Evolutionary conservation across 2,888 invertebrate genomes (phyloP).

Genomic region (Lasioglossum marginatum): DNA sequence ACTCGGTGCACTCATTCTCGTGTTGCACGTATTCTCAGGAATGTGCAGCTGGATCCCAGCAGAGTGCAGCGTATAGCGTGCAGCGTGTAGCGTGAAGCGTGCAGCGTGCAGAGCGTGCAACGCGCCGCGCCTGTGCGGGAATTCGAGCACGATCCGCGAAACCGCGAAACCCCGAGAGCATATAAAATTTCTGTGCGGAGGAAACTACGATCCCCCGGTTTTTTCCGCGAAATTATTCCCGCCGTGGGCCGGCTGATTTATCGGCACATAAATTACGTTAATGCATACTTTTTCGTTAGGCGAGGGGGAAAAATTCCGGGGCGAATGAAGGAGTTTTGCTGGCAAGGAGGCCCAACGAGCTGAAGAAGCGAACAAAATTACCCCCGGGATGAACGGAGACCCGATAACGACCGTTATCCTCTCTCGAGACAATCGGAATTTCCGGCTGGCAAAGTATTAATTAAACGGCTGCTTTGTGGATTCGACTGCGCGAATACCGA

Average conservation of each 20-base stretch:
- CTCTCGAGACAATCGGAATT: neutral
- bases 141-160: neutral
- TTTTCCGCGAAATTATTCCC: slow-evolving; percentile 69
- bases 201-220: slow-evolving; percentile 36
- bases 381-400: neutral
- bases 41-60: slow-evolving; percentile 7
- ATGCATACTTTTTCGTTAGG: slow-evolving; percentile 68
- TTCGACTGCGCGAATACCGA: neutral
- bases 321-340: slow-evolving; percentile 47
- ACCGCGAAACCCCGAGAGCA: slow-evolving; percentile 24
- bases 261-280: slow-evolving; percentile 73
- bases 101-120: neutral
- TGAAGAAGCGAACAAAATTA: slow-evolving; percentile 60
- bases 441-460: neutral
- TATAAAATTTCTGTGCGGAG: slow-evolving; percentile 43
- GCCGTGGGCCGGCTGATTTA: slow-evolving; percentile 69
- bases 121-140: neutral
- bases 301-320: slow-evolving; percentile 65
- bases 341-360: slow-evolving; percentile 17
- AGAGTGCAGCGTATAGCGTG: too few species aligned
- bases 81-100: neutral
- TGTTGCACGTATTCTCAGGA: slow-evolving; percentile 3
- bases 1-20: neutral
- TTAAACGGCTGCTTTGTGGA: neutral
- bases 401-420: slow-evolving; percentile 1